Base-by-base conservation (phyloP, 2,113 vertebrate genomes). In the Probosciger aterrimus region DNA sequence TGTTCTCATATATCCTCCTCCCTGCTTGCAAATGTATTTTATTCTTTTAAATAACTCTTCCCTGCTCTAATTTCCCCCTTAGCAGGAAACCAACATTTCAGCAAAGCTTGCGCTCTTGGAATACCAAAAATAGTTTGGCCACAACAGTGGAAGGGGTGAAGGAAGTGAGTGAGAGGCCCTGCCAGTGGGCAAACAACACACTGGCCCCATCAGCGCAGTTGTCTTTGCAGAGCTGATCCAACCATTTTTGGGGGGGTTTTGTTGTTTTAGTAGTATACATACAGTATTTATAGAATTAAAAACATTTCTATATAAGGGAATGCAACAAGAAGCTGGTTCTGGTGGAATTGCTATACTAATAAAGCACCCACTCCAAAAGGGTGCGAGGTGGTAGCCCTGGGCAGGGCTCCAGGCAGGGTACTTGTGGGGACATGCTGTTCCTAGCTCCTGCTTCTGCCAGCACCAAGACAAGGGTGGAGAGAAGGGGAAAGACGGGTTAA, bases 111-210 rank as follows among this genome's bases (percentile, higher is more conserved):
- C 4, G 9, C 73, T 76, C 78, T 89, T 94, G 53, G 71, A 89
- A 94, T 97, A 95, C 94, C 94, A 91, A 76, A 96, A 92, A 93
- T 75, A 90, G 94, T 93, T 91, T 71, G 41, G 55, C 73, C 92
- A 93, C 83, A 90, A 57, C 57, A 95, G 91, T 90, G 44, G 88
- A 93, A 96, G 93, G 65, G 77, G 90, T 94, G 39, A 95, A 91
- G 94, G 92, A 98, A 68, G 81, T 55, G 59, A 93, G 60, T 60
- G 89, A 92, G 78, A 93, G 64, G 88, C 71, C 73, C 78, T 73
- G 70, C 59, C 67, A 52, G 79, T 63, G 57, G 91, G 91, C 90
- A 96, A 92, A 67, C 18, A n/a, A 30, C 93, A 39, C 3, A 1
- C 52, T 68, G 83, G 37, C 39, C 78, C 78, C 43, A 39, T 35